Evolutionary conservation across 2,888 invertebrate genomes (phyloP).

Genomic region (Iphiclides podalirius): DNA sequence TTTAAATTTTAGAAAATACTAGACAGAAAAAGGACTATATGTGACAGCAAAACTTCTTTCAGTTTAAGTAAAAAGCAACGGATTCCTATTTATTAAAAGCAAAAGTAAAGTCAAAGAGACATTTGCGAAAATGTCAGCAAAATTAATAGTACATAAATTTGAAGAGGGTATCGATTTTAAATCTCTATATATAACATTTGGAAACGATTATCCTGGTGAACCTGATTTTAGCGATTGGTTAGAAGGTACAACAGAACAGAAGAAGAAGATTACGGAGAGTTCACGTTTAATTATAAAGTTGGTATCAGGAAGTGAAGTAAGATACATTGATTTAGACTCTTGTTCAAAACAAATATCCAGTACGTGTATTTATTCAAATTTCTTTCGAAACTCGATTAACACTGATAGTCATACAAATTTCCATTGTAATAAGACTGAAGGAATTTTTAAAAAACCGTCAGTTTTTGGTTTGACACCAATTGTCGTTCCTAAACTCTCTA

Average conservation of each 20-base stretch:
- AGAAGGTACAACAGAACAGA: constrained; percentile 46
- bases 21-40: too few relatives aligned
- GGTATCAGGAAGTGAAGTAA: constrained; percentile 49
- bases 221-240: constrained; percentile 59
- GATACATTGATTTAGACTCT: constrained; percentile 54
- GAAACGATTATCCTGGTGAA: constrained; percentile 37
- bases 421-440: neutral
- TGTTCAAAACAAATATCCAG: constrained; percentile 51
- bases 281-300: constrained; percentile 66
- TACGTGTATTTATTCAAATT: constrained; percentile 26
- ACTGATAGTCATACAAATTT: neutral
- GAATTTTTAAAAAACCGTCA: constrained; percentile 4
- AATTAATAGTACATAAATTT: constrained; percentile 69
- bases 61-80: too few relatives aligned
- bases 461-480: too few relatives aligned
- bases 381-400: neutral
- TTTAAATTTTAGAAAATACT: too few relatives aligned
- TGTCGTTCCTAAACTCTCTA: neutral
- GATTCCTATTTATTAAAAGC: too few relatives aligned
- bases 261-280: constrained; percentile 48
- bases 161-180: constrained; percentile 58
- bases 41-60: too few relatives aligned
- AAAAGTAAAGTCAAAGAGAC: constrained; percentile 25
- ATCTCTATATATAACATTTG: constrained; percentile 55
- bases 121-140: constrained; percentile 62